Evolutionary conservation across 1,140 invertebrate genomes (phyloP), one percentile per base, ranked within the genome.

Genomic region (Tachypleus tridentatus): DNA sequence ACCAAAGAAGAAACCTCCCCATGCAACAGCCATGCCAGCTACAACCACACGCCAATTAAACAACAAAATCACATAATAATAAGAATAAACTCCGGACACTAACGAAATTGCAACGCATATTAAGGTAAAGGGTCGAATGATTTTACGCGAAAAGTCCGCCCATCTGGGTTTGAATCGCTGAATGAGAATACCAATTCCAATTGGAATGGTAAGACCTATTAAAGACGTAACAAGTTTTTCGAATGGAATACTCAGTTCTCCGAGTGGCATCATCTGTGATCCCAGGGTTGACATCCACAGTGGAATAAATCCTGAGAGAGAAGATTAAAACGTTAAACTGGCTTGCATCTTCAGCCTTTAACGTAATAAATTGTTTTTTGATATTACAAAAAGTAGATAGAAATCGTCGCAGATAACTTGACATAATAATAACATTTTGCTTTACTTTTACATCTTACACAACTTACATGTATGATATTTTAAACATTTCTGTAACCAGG

Each of bases 241-340:
- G 69, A 76, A 82, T 6, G 80, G 80, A 51, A 81, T 74, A 7
- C 68, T 67, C 4, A 79, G 57, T 5, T 67, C 62, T 3, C 61
- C 62, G 3, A 67, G 67, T 7, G 64, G 62, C 11, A 69, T 61
- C 3, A 77, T 59, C 51, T 64, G 58, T 51, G 69, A 60, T 4
- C 80, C 80, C 49, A 81, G 69, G 3, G 80, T 75, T 65, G 78
- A 77, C 60, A 81, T 70, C 80, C 80, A 82, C 5, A 80, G 67
- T 3, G 80, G 80, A 65, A 81, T 76, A 74, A 80, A 77, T 4
- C 70, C 79, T 80, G 70, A 50, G 0, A 29, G 2, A 29, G 29
- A 29, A 29, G 0, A 29, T 29, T 29, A 29, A 29, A 29, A 29
- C 29, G 29, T 29, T 29, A 29, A 29, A 29, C 29, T 29, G 29